A percentile compares a stretch with the other conserved stretches of the same genome.
phyloP scores from a whole-genome alignment of 2,888 invertebrate genomes.

The Catocala fraxini region DNA sequence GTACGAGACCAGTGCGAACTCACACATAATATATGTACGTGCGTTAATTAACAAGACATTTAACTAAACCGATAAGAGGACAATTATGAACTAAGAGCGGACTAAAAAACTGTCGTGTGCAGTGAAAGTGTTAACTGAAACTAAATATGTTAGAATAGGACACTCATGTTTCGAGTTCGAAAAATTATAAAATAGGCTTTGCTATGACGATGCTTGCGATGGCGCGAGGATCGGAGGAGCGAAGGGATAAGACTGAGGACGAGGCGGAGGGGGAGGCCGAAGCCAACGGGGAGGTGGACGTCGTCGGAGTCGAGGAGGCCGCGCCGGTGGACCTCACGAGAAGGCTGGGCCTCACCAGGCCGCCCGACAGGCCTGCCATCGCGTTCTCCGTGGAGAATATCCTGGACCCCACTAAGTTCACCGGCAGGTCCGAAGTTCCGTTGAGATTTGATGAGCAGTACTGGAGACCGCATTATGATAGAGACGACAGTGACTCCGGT shows the following conservation, averaged over 20 bases:
- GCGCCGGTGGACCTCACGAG: conserved; percentile 83
- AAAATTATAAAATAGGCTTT: conserved; percentile 65
- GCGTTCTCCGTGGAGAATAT: conserved; percentile 97
- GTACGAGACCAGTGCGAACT: conserved; percentile 57
- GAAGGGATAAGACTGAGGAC: conserved; percentile 68
- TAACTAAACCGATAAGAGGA: not conserved
- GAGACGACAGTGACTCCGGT: conserved; percentile 88
- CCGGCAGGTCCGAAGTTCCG: conserved; percentile 89
- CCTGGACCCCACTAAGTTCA: conserved; percentile 96
- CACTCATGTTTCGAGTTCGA: conserved; percentile 32
- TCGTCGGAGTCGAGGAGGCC: conserved; percentile 83
- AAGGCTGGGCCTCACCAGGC: conserved; percentile 87
- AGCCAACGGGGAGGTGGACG: conserved; percentile 78
- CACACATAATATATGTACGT: conserved; percentile 26
- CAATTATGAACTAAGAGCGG: conserved; percentile 8
- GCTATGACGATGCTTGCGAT: conserved; percentile 87
- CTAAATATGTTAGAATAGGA: conserved; percentile 20
- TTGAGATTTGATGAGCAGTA: conserved; percentile 88
- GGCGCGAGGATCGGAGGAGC: conserved; percentile 82
- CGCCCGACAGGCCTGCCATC: conserved; percentile 86
- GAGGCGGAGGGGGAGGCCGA: conserved; percentile 75
- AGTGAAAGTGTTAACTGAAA: conserved; percentile 59
- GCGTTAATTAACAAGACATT: conserved; percentile 31
- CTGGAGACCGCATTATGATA: conserved; percentile 85
- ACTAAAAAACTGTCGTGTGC: conserved; percentile 44